Evolutionary conservation across 1,140 invertebrate species (phyloP).

Genomic region (Yoshiicerus persimilis): DNA sequence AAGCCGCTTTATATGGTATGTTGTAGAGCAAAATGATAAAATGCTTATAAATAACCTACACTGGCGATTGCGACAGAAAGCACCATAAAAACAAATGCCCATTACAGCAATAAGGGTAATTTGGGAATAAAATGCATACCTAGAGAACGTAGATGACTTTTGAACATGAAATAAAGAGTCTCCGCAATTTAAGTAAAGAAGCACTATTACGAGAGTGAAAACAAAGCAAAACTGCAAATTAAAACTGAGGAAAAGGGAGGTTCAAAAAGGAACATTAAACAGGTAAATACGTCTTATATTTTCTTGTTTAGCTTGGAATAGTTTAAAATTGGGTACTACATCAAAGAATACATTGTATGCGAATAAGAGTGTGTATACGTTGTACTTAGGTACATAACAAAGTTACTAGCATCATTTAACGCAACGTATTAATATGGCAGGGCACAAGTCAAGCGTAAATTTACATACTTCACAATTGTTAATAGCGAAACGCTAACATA

Average conservation of each 20-base stretch:
- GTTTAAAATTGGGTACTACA: too few relatives aligned
- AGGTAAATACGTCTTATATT: not conserved
- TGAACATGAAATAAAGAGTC: not conserved
- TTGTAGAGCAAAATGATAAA: not conserved
- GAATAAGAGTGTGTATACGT: not conserved
- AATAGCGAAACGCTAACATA: not conserved
- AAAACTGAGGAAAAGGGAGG: not conserved
- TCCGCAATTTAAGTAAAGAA: not conserved
- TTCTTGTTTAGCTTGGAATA: not conserved
- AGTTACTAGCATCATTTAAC: not conserved
- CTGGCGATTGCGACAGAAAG: not conserved
- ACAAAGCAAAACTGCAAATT: not conserved
- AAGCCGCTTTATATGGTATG: not conserved
- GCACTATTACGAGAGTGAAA: not conserved
- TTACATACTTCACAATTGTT: not conserved
- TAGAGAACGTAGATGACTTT: not conserved
- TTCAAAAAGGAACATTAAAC: not conserved
- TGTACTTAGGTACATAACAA: not conserved
- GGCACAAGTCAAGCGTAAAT: not conserved
- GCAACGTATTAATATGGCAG: not conserved
- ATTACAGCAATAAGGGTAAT: not conserved
- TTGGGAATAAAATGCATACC: not conserved
- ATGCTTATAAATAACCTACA: not conserved
- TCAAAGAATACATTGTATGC: too few relatives aligned
- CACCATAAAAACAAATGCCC: not conserved